Evolutionary conservation across 2,797 vertebrate species (phyloP).

Genomic region (Dendrocincla tyrannina): DNA sequence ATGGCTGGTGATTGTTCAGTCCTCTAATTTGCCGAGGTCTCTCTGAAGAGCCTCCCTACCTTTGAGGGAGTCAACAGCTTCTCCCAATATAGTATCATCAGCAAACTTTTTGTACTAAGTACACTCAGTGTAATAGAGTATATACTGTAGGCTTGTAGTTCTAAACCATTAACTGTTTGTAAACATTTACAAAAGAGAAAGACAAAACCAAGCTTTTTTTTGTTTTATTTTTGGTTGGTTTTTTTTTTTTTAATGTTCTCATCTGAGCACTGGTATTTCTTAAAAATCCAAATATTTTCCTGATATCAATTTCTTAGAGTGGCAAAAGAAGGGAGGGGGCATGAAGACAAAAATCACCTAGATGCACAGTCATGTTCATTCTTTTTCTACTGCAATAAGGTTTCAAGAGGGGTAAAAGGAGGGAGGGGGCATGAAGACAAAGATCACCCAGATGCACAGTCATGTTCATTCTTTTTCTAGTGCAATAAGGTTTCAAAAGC

Average conservation of each 20-base stretch:
- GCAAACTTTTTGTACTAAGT: background rate
- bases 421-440: background rate
- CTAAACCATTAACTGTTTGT: background rate
- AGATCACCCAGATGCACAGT: background rate
- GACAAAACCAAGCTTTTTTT: background rate
- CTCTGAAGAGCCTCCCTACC: background rate
- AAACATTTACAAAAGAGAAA: background rate
- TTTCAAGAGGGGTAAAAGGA: background rate
- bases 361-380: background rate
- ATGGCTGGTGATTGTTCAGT: accelerated
- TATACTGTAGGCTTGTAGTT: background rate
- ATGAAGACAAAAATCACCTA: background rate
- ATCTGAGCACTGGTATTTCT: background rate
- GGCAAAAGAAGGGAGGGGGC: background rate
- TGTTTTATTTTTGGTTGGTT: background rate
- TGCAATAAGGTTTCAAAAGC: background rate
- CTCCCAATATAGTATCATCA: background rate
- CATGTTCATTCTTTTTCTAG: background rate
- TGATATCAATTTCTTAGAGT: background rate
- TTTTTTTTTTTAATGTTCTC: background rate
- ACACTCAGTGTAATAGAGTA: background rate
- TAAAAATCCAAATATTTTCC: background rate
- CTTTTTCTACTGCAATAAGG: background rate
- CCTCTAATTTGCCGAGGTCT: background rate
- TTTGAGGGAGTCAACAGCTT: background rate